Conservation (phyloP, 2,797 vertebrate species). For the Pelobates cultripes region DNA sequence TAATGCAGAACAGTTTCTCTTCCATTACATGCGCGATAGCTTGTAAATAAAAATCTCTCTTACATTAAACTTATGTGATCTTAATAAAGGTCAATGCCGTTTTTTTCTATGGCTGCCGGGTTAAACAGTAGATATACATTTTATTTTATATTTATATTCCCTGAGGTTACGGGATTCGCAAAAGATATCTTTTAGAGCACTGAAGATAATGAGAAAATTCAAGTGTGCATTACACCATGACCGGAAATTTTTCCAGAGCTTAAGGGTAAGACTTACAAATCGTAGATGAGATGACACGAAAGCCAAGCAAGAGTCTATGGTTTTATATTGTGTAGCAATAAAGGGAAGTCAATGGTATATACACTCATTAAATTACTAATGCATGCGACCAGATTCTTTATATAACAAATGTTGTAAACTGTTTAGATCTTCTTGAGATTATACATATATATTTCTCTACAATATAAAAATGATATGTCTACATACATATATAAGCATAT, state of each 20-base stretch:
- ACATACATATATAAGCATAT: too few relatives aligned
- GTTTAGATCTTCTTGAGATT: too few relatives aligned
- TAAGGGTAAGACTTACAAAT: constrained; percentile 39
- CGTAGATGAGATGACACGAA: constrained; percentile 36
- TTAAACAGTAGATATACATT: constrained; percentile 56
- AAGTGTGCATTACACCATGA: constrained; percentile 55
- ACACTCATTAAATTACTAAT: not conserved
- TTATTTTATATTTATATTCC: constrained; percentile 54
- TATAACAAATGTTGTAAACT: too few relatives aligned
- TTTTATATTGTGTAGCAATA: not conserved
- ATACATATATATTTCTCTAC: too few relatives aligned
- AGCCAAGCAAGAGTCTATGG: constrained; percentile 8
- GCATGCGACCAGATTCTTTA: too few relatives aligned
- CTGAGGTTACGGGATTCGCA: constrained; percentile 42
- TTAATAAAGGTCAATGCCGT: constrained; percentile 55
- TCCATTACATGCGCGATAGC: constrained; percentile 52
- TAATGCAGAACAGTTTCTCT: constrained; percentile 34
- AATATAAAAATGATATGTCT: too few relatives aligned
- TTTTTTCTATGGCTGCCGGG: constrained; percentile 54
- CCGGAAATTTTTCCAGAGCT: constrained; percentile 36
- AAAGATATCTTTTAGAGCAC: constrained; percentile 45
- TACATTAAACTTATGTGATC: constrained; percentile 52
- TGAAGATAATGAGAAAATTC: constrained; percentile 55
- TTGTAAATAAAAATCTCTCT: constrained; percentile 56
- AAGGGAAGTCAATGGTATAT: not conserved